A percentile compares a stretch with the other conserved stretches of the same genome.
Conservation (phyloP, 2,797 vertebrate species). For the Ficedula albicollis region DNA sequence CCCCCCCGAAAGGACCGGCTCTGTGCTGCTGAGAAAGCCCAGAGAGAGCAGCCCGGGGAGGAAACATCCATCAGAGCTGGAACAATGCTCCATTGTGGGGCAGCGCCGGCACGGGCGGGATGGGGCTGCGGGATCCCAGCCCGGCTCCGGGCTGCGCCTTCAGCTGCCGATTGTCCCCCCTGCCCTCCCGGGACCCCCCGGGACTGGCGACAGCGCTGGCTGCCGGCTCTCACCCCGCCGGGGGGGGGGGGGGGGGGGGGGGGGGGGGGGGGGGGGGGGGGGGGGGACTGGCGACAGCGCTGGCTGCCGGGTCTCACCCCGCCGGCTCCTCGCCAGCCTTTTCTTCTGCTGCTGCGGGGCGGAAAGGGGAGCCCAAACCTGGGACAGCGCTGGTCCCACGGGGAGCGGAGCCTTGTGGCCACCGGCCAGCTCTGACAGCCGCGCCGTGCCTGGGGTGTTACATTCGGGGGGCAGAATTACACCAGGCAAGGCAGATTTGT, state of each 20-base stretch:
- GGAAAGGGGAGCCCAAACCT: neutral
- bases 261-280: too few relatives aligned
- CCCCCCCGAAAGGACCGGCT: neutral
- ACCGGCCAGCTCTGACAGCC: accelerated
- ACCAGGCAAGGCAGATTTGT: accelerated
- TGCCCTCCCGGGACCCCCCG: neutral
- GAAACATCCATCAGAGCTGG: neutral
- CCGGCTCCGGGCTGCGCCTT: accelerated
- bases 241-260: too few relatives aligned
- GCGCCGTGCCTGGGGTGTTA: accelerated
- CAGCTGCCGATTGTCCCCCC: accelerated
- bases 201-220: neutral
- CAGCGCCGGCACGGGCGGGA: neutral
- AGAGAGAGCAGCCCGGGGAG: neutral
- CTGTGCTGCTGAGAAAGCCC: neutral
- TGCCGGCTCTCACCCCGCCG: neutral
- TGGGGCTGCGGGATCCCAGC: neutral
- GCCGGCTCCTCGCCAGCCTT: neutral
- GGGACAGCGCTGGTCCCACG: neutral
- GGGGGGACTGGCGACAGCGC: accelerated
- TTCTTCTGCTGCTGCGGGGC: neutral
- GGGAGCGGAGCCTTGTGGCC: accelerated
- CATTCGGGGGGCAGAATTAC: too few relatives aligned
- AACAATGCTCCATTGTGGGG: conserved; percentile 33
- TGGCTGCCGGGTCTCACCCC: neutral